Conservation (phyloP, 2,113 vertebrate species). For the Spheniscus mendiculus region DNA sequence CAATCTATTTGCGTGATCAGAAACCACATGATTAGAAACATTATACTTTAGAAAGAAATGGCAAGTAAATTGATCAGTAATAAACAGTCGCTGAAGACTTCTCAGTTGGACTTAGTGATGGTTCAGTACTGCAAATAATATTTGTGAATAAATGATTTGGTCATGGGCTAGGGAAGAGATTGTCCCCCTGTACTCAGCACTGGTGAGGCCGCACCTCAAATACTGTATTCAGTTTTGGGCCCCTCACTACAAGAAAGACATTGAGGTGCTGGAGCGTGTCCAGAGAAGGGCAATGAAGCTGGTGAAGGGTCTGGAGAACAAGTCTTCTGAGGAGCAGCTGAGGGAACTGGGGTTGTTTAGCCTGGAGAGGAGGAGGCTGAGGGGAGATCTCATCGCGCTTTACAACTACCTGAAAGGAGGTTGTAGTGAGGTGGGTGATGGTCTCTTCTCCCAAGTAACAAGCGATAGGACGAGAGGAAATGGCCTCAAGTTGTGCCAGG, state of each 20-base stretch:
- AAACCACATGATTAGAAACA: neutral
- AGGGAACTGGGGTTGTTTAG: neutral
- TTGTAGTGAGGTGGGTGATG: rapidly evolving
- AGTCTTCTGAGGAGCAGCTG: neutral
- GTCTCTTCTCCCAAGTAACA: neutral
- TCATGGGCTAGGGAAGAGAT: neutral
- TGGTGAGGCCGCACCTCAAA: neutral
- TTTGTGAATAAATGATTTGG: neutral
- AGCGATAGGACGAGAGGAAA: neutral
- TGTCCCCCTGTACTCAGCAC: neutral
- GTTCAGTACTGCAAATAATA: neutral
- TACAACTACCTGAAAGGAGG: neutral
- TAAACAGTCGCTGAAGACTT: neutral
- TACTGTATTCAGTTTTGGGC: neutral
- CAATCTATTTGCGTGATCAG: neutral
- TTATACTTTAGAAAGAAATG: neutral
- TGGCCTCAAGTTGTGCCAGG: neutral
- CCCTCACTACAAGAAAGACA: neutral
- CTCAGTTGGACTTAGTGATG: neutral
- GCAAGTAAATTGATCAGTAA: neutral
- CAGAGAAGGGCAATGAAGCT: neutral
- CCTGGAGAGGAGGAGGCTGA: neutral
- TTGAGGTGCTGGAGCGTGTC: neutral
- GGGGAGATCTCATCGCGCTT: neutral
- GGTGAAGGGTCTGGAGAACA: neutral